These are phyloP conservation scores for Heteropelma amictum DNA, from an alignment of 2,888 invertebrate species.

Conservation along the genomic window DNA sequence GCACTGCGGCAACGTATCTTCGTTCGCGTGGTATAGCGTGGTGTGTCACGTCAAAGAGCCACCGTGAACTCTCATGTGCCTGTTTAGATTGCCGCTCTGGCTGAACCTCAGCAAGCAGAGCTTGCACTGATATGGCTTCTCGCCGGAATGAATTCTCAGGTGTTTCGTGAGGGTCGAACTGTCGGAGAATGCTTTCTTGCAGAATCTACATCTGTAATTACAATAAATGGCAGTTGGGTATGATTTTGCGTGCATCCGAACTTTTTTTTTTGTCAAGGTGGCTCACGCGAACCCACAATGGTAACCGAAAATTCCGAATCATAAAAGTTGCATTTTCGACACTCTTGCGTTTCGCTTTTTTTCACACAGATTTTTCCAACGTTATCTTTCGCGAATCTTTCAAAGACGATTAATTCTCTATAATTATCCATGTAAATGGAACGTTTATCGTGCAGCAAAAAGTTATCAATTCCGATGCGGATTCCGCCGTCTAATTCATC, in stretches of 20 bases:
- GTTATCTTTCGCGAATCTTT: too few relatives aligned
- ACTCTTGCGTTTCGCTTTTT: too few relatives aligned
- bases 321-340: too few relatives aligned
- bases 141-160: slow-evolving; percentile 92
- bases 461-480: too few relatives aligned
- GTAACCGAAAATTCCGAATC: too few relatives aligned
- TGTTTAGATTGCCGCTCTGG: slow-evolving; percentile 98
- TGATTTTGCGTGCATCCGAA: neutral
- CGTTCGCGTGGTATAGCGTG: slow-evolving; percentile 60
- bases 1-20: slow-evolving; percentile 67
- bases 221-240: neutral
- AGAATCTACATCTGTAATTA: slow-evolving; percentile 88
- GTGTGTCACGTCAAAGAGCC: slow-evolving; percentile 76
- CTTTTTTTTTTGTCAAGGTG: too few relatives aligned
- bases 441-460: too few relatives aligned
- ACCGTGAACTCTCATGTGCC: slow-evolving; percentile 99
- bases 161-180: slow-evolving; percentile 99
- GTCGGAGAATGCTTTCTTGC: slow-evolving; percentile 99
- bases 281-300: too few relatives aligned
- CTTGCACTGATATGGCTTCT: slow-evolving; percentile 99
- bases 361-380: too few relatives aligned
- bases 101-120: slow-evolving; percentile 97
- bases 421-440: too few relatives aligned
- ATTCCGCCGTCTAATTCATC: too few relatives aligned
- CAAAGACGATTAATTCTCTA: too few relatives aligned